Percentiles rank a stretch among this genome's conserved stretches.
Conservation (phyloP, 2,113 vertebrate genomes). For the Etia nguti region DNA sequence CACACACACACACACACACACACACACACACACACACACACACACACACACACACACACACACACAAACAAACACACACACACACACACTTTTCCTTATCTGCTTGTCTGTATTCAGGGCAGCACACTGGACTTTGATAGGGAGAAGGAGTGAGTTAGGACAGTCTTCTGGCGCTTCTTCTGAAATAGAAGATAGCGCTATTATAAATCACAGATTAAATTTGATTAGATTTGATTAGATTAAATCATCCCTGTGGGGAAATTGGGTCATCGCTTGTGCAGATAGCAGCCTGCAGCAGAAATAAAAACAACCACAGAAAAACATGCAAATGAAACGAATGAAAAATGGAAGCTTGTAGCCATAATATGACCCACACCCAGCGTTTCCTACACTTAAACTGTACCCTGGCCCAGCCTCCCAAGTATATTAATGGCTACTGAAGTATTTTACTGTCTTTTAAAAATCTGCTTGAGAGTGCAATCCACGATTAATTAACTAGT, state of each 20-base stretch:
- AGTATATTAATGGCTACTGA: not conserved
- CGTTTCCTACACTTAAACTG: not conserved
- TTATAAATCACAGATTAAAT: constrained; percentile 45
- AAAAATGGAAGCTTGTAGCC: not conserved
- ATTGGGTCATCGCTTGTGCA: constrained; percentile 23
- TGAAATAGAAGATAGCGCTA: not conserved
- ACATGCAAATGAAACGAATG: not conserved
- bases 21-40: not conserved
- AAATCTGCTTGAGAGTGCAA: not conserved
- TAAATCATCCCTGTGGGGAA: constrained; percentile 33
- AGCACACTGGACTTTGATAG: constrained; percentile 23
- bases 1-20: too few species aligned
- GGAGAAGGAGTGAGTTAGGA: constrained; percentile 1
- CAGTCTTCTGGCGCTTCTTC: constrained; percentile 3
- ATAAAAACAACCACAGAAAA: constrained; percentile 4
- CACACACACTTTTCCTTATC: not conserved
- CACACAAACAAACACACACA: not conserved
- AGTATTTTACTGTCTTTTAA: not conserved
- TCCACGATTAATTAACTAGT: not conserved
- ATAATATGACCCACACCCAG: not conserved
- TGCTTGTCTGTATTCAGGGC: constrained; percentile 29
- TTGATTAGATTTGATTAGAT: constrained; percentile 47
- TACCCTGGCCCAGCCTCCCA: not conserved
- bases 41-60: too few species aligned
- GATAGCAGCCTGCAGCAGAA: constrained; percentile 12